Base-by-base conservation (phyloP, 2,113 vertebrate genomes). In the Melanerpes aurifrons region DNA sequence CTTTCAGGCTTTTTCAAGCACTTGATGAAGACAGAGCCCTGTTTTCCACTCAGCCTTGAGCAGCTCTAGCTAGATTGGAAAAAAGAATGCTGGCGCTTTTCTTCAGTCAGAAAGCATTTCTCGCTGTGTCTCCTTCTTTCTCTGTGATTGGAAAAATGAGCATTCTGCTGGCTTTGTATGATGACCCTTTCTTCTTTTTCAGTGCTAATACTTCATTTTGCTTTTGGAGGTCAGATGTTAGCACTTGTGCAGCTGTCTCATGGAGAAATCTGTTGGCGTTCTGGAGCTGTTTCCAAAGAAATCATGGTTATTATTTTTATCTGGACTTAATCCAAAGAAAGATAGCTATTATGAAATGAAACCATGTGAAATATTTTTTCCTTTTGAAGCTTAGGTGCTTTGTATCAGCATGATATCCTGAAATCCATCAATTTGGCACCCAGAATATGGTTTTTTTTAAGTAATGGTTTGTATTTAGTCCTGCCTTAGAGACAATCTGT, bases 201-300 rank as follows among this genome's bases (percentile, higher is more conserved):
- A n/a, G 26, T 53, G n/a, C 70, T 84, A 82, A 50, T 66, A 22
- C 54, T 72, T 62, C 58, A 61, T 87, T 91, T 94, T 47, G n/a
- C 59, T 63, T 73, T 29, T 71, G 35, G 43, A 89, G 72, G 59
- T 57, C 43, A 77, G 58, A 68, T 29, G 21, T 37, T 71, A 15
- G 31, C 3, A 2, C 57, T 40, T 79, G 17, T 70, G 18, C 56
- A 43, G 1, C 67, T 75, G 31, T 50, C 56, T 87, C 40, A 87
- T 29, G 57, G 58, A 78, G 67, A 88, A 78, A 69, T 86, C 54
- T 94, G 31, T 47, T 78, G 71, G 37, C 15, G 21, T 82, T 94
- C 89, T 76, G 22, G 58, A 82, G 24, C 12, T 77, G 86, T 94
- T 94, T 82, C 69, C 53, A 81, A 77, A 89, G 67, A 32, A 77